Evolutionary conservation across 2,888 invertebrate genomes (phyloP), one percentile per base, ranked within the genome.

Genomic region (Drosophila anomelani): DNA sequence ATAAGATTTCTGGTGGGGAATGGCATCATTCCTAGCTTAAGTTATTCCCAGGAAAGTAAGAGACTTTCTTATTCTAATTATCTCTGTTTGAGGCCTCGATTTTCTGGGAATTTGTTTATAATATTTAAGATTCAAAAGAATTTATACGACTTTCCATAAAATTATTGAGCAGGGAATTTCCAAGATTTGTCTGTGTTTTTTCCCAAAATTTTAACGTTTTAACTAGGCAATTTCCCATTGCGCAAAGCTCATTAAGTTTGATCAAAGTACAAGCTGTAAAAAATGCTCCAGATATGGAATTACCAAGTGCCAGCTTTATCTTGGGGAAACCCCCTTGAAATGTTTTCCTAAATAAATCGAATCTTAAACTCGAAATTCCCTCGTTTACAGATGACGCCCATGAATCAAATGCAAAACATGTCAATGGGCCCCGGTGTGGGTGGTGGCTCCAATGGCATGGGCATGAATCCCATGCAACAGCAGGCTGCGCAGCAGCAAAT

Each of bases 321-420:
- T 2, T 5, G 56, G 56, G 56, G 15, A 56, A 15, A 38, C 20
- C 32, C 32, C 23, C 17, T n/a, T n/a, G 10, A 17, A 15, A 36
- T 7, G 20, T 23, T 1, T 44, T 10, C n/a, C 0, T 2, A 5
- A 36, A 26, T 1, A 26, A 26, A 15, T 12, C 13, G n/a, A 38
- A 49, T 56, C n/a, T 20, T 12, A 29, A 15, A 5, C 9, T 4
- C 10, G 1, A 20, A 8, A 26, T 12, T 34, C 13, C 36, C 12
- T 46, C 54, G 0, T 15, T 84, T 85, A 20, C 80, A 93, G 92
- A 96, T 96, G 95, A 95, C 95, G 91, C 95, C 95, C 83, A 95
- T 95, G 95, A 95, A 95, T 91, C 95, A 95, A 77, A 95, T 95
- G 94, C 95, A 95, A 78, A 95, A 94, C 90, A 95, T 96, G 95